Evolutionary conservation across 2,888 invertebrate species (phyloP).

Genomic region (Caenorhabditis sp.): DNA sequence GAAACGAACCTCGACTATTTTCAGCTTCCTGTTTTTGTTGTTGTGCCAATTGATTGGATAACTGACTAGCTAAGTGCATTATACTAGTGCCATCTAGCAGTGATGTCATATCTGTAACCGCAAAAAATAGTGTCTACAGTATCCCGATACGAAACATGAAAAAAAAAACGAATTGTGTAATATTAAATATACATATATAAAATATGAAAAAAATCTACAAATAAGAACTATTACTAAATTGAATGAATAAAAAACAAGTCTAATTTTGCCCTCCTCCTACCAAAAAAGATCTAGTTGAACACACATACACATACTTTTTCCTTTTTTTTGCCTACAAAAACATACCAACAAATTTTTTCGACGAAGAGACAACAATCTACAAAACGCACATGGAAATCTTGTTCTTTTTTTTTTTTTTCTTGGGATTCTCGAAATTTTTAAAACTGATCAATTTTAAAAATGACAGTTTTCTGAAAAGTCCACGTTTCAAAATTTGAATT

Average conservation of each 20-base stretch:
- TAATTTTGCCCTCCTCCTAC: neutral
- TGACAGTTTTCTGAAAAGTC: too few species aligned
- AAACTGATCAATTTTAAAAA: too few species aligned
- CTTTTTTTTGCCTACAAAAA: neutral
- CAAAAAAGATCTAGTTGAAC: neutral
- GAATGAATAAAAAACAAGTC: neutral
- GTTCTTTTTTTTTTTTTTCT: neutral
- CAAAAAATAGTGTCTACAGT: neutral
- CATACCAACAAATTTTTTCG: neutral
- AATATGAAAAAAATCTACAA: neutral
- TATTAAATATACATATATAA: neutral
- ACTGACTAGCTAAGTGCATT: slow-evolving; percentile 4
- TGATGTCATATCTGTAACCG: slow-evolving; percentile 2
- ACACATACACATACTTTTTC: neutral
- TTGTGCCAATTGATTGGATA: neutral
- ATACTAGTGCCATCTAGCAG: slow-evolving; percentile 1
- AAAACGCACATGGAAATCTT: neutral
- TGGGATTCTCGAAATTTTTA: neutral
- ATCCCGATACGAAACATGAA: too few species aligned
- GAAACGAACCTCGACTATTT: neutral
- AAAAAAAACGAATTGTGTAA: neutral
- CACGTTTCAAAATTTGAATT: too few species aligned
- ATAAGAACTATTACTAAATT: neutral
- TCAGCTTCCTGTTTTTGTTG: neutral
- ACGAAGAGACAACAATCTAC: neutral